Evolutionary conservation across 2,113 vertebrate species (phyloP).

Genomic region (Vombatus ursinus): DNA sequence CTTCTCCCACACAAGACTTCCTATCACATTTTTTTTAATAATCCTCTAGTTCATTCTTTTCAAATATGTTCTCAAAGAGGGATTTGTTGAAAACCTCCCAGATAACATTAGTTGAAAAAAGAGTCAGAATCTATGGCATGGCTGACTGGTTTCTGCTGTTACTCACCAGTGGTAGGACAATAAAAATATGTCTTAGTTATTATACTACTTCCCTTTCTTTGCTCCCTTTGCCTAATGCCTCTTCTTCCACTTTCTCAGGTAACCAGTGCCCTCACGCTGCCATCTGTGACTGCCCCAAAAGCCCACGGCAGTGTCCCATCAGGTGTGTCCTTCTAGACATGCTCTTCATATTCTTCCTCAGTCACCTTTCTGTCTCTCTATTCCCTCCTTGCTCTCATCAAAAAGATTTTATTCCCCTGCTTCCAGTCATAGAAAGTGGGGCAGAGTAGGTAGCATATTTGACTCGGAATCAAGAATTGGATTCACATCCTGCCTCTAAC

Average conservation of each 20-base stretch:
- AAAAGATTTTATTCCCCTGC: not conserved
- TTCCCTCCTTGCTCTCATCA: not conserved
- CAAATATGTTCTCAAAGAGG: too few relatives aligned
- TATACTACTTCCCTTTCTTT: not conserved
- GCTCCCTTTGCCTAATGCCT: not conserved
- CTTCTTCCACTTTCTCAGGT: not conserved
- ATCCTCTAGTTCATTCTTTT: too few relatives aligned
- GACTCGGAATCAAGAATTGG: not conserved
- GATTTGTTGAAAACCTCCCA: too few relatives aligned
- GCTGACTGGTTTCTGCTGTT: too few relatives aligned
- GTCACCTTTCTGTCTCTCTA: constrained; percentile 37
- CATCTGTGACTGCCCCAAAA: not conserved
- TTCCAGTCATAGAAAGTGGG: not conserved
- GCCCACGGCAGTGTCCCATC: not conserved
- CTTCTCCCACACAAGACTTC: too few relatives aligned
- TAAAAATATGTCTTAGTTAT: not conserved
- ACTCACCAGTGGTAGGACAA: not conserved
- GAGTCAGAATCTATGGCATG: too few relatives aligned
- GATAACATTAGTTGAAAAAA: too few relatives aligned
- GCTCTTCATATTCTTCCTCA: not conserved
- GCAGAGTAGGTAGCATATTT: not conserved
- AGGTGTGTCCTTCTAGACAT: not conserved
- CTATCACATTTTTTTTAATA: too few relatives aligned
- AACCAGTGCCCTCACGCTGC: not conserved
- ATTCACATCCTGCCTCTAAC: not conserved